Evolutionary conservation across 1,140 invertebrate species (phyloP).

Genomic region (Eueides isabella): DNA sequence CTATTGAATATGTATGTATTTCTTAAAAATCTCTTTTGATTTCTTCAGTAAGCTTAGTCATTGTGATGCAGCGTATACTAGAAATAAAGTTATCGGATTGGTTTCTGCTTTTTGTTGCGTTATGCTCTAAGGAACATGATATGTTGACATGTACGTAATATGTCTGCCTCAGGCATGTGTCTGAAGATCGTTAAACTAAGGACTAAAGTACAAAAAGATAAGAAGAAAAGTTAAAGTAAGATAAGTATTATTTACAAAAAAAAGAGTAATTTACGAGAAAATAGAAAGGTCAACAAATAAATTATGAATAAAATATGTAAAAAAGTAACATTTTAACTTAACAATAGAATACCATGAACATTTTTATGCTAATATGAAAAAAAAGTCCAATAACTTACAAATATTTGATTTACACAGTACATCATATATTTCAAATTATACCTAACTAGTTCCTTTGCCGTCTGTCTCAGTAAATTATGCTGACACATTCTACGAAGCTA

Average conservation of each 20-base stretch:
- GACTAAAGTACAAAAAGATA: too few relatives aligned
- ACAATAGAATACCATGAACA: too few relatives aligned
- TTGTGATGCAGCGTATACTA: neutral
- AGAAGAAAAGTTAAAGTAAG: neutral
- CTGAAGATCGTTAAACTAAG: neutral
- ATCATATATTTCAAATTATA: neutral
- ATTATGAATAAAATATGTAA: too few relatives aligned
- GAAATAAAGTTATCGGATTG: neutral
- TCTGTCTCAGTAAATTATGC: slow-evolving; percentile 16
- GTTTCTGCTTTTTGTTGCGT: neutral
- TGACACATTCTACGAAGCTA: slow-evolving; percentile 17
- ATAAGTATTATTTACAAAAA: too few relatives aligned
- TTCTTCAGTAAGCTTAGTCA: too few relatives aligned
- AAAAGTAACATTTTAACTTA: too few relatives aligned
- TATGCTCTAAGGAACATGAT: neutral
- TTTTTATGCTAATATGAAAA: too few relatives aligned
- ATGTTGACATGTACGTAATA: neutral
- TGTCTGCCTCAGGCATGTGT: neutral
- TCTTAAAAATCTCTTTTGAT: too few relatives aligned
- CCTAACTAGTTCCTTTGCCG: slow-evolving; percentile 3
- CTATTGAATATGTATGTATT: too few relatives aligned
- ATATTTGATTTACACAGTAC: neutral
- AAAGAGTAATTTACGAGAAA: too few relatives aligned
- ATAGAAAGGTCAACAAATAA: too few relatives aligned
- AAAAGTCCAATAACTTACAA: neutral